Evolutionary conservation across 2,888 invertebrate species (phyloP), one percentile per base, ranked within the genome.

Genomic region (Oegoconia quadripuncta): DNA sequence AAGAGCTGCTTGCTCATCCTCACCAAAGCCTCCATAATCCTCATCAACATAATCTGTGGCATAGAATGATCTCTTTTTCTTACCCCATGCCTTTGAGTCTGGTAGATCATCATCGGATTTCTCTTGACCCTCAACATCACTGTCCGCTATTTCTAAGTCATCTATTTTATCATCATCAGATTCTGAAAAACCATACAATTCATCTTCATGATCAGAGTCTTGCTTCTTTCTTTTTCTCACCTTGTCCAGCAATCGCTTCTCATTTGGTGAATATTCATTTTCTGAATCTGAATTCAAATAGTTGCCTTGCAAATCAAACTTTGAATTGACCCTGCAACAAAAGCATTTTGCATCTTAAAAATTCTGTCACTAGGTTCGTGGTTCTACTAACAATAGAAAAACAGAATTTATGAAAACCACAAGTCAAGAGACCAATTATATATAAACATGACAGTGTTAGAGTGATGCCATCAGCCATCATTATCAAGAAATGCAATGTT

Each of bases 1-100:
- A 44, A 93, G 87, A 46, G 93, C 91, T 3, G 95, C 95, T 50
- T 91, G 86, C 55, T 92, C 92, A 52, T 93, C 92, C 61, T 79
- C 67, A 25, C 91, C 92, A 63, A 83, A 88, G 51, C 93, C 92
- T 30, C 93, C 91, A 84, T 93, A 95, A 76, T 97, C 96, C 58
- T 93, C 91, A 84, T 97, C 97, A 11, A 96, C 92, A 76, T 94
- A 96, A 82, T 97, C 97, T 0, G 96, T 95, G 34, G 93, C 91
- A 78, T 97, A 97, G 71, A 91, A 98, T 22, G 90, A 89, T 41
- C 87, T 89, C 57, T 93, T 94, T 51, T 92, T 93, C 63, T 91
- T 93, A 30, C 97, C 97, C 97, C 97, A 97, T 13, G 96, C 96
- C 76, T 93, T 93, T 2, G 91, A 89, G 72, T 95, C 91, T 0